Conservation (phyloP, 2,113 vertebrate species). For the Australoheros scitulus region DNA sequence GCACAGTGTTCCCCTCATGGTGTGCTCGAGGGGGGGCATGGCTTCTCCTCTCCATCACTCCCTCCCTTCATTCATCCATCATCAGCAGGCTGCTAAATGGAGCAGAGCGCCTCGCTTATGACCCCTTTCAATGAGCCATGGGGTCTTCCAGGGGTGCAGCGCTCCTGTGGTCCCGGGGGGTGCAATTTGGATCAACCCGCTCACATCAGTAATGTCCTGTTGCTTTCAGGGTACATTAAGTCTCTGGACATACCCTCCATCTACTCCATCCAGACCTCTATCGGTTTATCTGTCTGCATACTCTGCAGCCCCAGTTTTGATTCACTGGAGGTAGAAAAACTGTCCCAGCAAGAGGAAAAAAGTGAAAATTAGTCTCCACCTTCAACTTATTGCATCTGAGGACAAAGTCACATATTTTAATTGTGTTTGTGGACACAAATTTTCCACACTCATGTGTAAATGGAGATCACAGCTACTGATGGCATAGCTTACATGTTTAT, state of each 20-base stretch:
- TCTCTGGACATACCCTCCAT: slow-evolving; percentile 47
- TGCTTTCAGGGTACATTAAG: slow-evolving; percentile 72
- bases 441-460: neutral
- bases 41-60: slow-evolving; percentile 38
- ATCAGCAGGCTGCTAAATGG: slow-evolving; percentile 70
- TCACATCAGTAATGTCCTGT: slow-evolving; percentile 64
- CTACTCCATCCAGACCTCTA: slow-evolving; percentile 35
- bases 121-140: slow-evolving; percentile 76
- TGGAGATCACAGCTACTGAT: too few species aligned
- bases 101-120: slow-evolving; percentile 65
- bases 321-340: rapidly evolving
- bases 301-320: neutral
- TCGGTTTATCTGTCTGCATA: neutral
- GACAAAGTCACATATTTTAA: neutral
- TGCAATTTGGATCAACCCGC: slow-evolving; percentile 61
- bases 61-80: slow-evolving; percentile 67
- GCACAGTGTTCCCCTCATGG: neutral
- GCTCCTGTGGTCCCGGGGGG: slow-evolving; percentile 38
- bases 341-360: neutral
- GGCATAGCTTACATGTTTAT: too few species aligned
- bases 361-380: neutral
- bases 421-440: neutral
- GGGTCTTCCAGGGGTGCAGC: slow-evolving; percentile 48
- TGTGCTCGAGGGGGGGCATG: slow-evolving; percentile 27
- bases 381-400: neutral